phyloP scores from a whole-genome alignment of 1,140 invertebrate species.

The Melitaea cinxia region DNA sequence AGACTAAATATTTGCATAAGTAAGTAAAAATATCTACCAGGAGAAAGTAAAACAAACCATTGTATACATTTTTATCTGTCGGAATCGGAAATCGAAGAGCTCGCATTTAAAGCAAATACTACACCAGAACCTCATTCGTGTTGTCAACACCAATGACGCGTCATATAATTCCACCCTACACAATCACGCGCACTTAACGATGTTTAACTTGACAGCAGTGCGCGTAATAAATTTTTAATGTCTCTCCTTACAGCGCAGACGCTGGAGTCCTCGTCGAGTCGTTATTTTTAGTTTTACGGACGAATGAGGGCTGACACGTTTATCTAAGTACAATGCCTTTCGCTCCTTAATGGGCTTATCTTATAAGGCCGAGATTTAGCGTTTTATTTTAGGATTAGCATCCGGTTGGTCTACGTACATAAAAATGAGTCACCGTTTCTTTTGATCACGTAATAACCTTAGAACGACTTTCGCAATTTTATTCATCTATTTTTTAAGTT shows the following conservation, averaged over 20 bases:
- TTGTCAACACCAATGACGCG: no score
- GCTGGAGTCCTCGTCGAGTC: constrained; percentile 14
- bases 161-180: constrained; percentile 26
- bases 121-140: no score
- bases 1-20: no score
- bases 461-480: no score
- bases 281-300: constrained; percentile 30
- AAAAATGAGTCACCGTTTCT: no score
- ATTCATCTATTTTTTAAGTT: no score
- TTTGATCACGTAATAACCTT: no score
- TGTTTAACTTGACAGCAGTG: constrained; percentile 20
- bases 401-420: not conserved
- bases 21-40: no score
- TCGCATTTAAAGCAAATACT: no score
- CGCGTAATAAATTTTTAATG: constrained; percentile 36
- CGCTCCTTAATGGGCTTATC: constrained; percentile 27
- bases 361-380: constrained; percentile 22
- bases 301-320: constrained; percentile 18
- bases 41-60: no score
- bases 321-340: constrained; percentile 28
- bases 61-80: no score
- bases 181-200: constrained; percentile 12
- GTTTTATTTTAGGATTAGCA: constrained; percentile 10
- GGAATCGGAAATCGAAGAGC: no score
- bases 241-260: constrained; percentile 29